These are phyloP conservation scores for Phocoena phocoena DNA, from an alignment of 2,113 vertebrate species.

Conservation along the genomic window DNA sequence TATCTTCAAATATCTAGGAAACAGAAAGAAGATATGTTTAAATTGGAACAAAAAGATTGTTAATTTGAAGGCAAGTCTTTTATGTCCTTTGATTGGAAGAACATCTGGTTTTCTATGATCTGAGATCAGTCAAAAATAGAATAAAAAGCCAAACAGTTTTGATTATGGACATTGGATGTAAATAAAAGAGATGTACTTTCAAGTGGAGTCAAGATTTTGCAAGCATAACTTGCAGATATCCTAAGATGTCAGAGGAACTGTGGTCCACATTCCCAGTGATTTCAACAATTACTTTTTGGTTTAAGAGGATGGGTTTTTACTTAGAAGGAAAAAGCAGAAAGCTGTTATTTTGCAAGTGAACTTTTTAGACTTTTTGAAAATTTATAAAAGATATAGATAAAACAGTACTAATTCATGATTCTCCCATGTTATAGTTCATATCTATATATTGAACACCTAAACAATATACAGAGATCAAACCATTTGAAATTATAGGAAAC, in stretches of 20 bases:
- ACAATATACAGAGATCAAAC: not conserved
- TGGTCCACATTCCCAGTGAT: not conserved
- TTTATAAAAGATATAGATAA: not conserved
- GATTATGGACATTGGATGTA: constrained; percentile 60
- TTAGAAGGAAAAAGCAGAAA: constrained; percentile 12
- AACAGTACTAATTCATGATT: not conserved
- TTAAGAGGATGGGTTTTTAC: not conserved
- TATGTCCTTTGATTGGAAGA: constrained; percentile 52
- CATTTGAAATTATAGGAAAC: not conserved
- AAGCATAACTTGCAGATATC: constrained; percentile 50
- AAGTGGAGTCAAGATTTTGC: constrained; percentile 62
- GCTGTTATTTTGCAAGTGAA: not conserved
- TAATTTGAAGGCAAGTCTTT: constrained; percentile 57
- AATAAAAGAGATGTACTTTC: constrained; percentile 66
- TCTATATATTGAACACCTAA: not conserved
- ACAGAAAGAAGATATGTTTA: constrained; percentile 50
- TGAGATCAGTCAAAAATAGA: constrained; percentile 66
- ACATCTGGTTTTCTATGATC: constrained; percentile 67
- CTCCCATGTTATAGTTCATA: not conserved
- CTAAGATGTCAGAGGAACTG: constrained; percentile 24
- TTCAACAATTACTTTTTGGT: not conserved
- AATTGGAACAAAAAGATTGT: constrained; percentile 17
- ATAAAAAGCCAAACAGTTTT: constrained; percentile 68
- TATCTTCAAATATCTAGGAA: constrained; percentile 56
- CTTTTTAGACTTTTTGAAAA: not conserved